A percentile compares a stretch with the other conserved stretches of the same genome.
Conservation (phyloP, 2,888 invertebrate species). For the Eudemis profundana region DNA sequence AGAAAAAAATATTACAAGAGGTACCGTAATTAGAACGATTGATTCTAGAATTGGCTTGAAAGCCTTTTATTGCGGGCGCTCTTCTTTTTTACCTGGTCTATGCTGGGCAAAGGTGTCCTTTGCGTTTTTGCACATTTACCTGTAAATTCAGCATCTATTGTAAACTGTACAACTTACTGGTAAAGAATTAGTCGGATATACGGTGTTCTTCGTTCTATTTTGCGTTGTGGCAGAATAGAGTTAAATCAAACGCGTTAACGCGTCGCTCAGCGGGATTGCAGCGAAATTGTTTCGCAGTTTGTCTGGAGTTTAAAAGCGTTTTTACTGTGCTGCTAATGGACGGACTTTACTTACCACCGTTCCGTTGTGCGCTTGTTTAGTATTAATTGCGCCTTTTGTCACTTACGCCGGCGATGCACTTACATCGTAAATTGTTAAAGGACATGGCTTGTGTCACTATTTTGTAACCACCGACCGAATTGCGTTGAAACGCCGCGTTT, state of each 20-base stretch:
- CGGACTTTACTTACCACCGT: conserved; percentile 69
- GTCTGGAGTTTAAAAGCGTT: conserved; percentile 65
- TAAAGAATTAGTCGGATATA: too few species aligned
- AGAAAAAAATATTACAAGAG: too few species aligned
- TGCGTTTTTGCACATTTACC: too few species aligned
- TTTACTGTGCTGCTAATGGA: conserved; percentile 69
- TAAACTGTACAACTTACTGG: too few species aligned
- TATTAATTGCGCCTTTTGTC: conserved; percentile 81
- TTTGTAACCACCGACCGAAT: conserved; percentile 34
- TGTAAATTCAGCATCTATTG: too few species aligned
- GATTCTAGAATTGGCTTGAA: too few species aligned
- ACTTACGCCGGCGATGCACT: conserved; percentile 65
- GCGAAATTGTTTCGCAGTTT: conserved; percentile 72
- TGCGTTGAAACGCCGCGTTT: conserved; percentile 36
- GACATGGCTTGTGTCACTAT: conserved; percentile 33
- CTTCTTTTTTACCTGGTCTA: too few species aligned
- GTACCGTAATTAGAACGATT: too few species aligned
- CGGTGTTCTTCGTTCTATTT: conserved; percentile 22
- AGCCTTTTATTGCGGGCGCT: too few species aligned
- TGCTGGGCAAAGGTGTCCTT: too few species aligned
- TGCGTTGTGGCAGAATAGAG: conserved; percentile 44
- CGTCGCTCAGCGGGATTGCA: conserved; percentile 67
- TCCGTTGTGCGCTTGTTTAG: conserved; percentile 70
- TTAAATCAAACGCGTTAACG: conserved; percentile 74
- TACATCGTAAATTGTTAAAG: conserved; percentile 42